Evolutionary conservation across 2,797 vertebrate species (phyloP).

Genomic region (Astyanax mexicanus): DNA sequence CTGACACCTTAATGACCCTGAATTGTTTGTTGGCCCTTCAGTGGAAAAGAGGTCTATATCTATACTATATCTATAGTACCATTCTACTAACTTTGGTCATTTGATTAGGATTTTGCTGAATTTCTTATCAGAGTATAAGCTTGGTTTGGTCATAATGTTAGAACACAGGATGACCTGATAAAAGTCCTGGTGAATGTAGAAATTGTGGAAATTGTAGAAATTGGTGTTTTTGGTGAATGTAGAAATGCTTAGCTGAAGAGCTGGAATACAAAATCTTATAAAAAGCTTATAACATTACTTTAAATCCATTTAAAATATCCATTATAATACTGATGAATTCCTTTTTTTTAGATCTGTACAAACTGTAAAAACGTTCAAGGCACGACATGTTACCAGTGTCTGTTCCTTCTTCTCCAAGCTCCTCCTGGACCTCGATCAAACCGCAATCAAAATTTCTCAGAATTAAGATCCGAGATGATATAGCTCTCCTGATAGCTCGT

Average conservation of each 20-base stretch:
- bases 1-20: no score
- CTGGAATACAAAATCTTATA: constrained; percentile 39
- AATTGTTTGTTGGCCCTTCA: no score
- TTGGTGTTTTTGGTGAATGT: constrained; percentile 27
- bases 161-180: constrained; percentile 24
- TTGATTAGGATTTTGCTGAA: not conserved
- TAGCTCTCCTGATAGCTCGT: constrained; percentile 44
- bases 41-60: no score
- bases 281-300: constrained; percentile 51
- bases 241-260: no score
- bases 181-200: not conserved
- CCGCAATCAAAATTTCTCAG: no score
- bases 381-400: constrained; percentile 24
- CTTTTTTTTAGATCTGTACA: constrained; percentile 45
- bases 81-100: not conserved
- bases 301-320: constrained; percentile 33
- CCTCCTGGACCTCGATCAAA: constrained; percentile 35
- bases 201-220: no score
- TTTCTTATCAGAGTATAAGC: not conserved
- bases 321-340: constrained; percentile 32
- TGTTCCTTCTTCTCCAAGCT: constrained; percentile 27
- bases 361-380: constrained; percentile 11
- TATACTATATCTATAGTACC: constrained; percentile 18
- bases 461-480: constrained; percentile 35
- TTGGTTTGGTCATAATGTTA: constrained; percentile 9